Evolutionary conservation across 2,888 invertebrate species (phyloP).

Genomic region (Drosophila pseudotalamancana): DNA sequence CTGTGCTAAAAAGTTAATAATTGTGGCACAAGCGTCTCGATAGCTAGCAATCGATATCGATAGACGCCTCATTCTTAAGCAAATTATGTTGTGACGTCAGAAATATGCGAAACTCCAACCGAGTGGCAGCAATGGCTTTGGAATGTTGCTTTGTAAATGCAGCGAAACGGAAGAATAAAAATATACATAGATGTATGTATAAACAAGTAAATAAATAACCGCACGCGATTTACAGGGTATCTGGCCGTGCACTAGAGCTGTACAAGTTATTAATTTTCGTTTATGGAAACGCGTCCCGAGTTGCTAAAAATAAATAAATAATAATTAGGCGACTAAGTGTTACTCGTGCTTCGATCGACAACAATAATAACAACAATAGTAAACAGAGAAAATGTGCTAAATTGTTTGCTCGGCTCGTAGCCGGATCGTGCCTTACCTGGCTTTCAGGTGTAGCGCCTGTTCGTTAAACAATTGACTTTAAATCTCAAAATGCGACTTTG

Average conservation of each 20-base stretch:
- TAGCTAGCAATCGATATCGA: background rate
- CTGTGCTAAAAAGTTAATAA: no score
- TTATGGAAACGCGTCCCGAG: constrained; percentile 52
- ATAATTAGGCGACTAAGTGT: constrained; percentile 47
- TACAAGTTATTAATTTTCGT: constrained; percentile 34
- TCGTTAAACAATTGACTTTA: constrained; percentile 6
- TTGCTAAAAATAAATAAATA: constrained; percentile 63
- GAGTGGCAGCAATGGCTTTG: background rate
- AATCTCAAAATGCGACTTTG: constrained; percentile 6
- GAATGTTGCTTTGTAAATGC: background rate
- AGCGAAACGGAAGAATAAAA: background rate
- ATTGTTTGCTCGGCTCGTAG: constrained; percentile 19
- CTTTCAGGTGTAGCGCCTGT: background rate
- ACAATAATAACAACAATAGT: constrained; percentile 10
- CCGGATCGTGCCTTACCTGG: background rate
- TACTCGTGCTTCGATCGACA: constrained; percentile 47
- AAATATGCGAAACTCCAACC: background rate
- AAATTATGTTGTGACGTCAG: background rate
- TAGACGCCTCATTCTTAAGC: background rate
- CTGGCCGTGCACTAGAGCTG: background rate
- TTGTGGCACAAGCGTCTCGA: no score
- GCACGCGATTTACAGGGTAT: constrained; percentile 1
- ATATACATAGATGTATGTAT: background rate
- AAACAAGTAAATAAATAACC: background rate
- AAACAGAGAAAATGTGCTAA: constrained; percentile 52